Base-by-base conservation (phyloP, 2,888 invertebrate species). In the Mythimna pallens region DNA sequence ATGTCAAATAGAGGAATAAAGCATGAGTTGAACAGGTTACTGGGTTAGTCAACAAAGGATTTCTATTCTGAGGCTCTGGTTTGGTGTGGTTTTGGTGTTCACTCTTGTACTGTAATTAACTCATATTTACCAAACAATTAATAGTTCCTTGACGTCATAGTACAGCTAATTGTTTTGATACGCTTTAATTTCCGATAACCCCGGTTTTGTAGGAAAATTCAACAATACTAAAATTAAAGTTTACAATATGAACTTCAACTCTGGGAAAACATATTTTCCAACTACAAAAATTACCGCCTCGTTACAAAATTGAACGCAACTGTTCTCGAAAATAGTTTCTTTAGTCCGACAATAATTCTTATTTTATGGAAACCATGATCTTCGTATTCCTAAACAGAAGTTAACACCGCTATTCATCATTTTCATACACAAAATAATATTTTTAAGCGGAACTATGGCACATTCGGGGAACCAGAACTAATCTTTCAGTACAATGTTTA, bases 401-500 rank as follows among this genome's bases (percentile, higher is more conserved):
- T 61, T 52, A 36, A 62, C 58, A 43, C 54, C 20, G 36, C 36
- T 65, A 76, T 82, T 54, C 64, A 77, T 84, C 73, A 80, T 65
- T 68, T 74, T 57, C n/a, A 40, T 12, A 34, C 58, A 73, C 75
- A 66, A 78, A 70, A 67, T 9, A 40, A 36, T 12, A 17, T 40
- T 58, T 73, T 54, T 36, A 58, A n/a, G 34, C 70, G 54, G 68
- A 76, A 77, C 52, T 64, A 63, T 50, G 36, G n/a, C 22, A 14
- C 14, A 52, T 90, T 90, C 89, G 66, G 22, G 72, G 88, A 88
- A 90, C 59, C 65, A 58, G 88, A 88, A 70, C 68, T 65, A 76
- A 81, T 90, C 88, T 87, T 84, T 91, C 88, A 86, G 76, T 87
- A 84, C 78, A 81, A 64, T 86, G 82, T 86, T 90, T 89, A 91